These are phyloP conservation scores for Spodoptera littoralis DNA, from an alignment of 2,888 invertebrate species.

Conservation along the genomic window DNA sequence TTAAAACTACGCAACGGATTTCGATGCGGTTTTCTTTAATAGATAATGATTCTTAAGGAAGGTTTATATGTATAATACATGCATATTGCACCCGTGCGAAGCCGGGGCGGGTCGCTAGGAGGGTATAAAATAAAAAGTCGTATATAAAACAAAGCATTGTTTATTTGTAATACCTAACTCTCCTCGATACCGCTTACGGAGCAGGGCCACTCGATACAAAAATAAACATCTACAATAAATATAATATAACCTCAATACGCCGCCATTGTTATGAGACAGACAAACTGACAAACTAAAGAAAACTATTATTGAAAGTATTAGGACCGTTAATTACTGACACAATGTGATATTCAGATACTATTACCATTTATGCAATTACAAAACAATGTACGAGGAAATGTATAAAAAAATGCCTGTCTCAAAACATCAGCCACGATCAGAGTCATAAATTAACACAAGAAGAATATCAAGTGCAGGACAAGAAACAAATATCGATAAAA, in stretches of 20 bases:
- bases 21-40: too few relatives aligned
- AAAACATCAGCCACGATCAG: slow-evolving; percentile 30
- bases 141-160: slow-evolving; percentile 57
- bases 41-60: too few relatives aligned
- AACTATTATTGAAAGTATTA: not conserved
- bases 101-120: too few relatives aligned
- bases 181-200: slow-evolving; percentile 66
- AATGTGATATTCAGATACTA: too few relatives aligned
- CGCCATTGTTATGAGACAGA: slow-evolving; percentile 18
- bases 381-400: not conserved
- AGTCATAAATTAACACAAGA: slow-evolving; percentile 54
- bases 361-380: too few relatives aligned
- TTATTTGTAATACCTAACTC: slow-evolving; percentile 58
- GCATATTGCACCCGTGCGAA: too few relatives aligned
- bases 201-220: slow-evolving; percentile 77
- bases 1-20: too few relatives aligned
- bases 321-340: too few relatives aligned
- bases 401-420: slow-evolving; percentile 8
- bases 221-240: slow-evolving; percentile 88
- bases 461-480: slow-evolving; percentile 42
- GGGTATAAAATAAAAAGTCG: slow-evolving; percentile 27
- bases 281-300: not conserved
- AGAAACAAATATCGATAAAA: slow-evolving; percentile 26
- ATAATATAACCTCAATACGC: slow-evolving; percentile 56
- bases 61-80: too few relatives aligned